Evolutionary conservation across 2,888 invertebrate genomes (phyloP).

Genomic region (Noctua janthina): DNA sequence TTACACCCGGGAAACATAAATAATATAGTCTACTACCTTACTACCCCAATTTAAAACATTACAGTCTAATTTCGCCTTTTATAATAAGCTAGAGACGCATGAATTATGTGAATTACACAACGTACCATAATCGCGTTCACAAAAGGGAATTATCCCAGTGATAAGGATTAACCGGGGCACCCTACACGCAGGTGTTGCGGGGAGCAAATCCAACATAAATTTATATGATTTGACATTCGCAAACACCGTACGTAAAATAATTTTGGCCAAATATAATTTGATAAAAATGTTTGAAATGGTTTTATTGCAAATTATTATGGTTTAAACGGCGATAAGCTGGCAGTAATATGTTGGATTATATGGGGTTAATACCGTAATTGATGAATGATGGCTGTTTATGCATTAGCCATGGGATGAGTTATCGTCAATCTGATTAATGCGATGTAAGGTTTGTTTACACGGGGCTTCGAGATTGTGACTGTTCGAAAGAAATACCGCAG

Average conservation of each 20-base stretch:
- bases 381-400: slow-evolving; percentile 21
- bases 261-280: slow-evolving; percentile 71
- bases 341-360: slow-evolving; percentile 21
- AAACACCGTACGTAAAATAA: slow-evolving; percentile 79
- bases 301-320: slow-evolving; percentile 58
- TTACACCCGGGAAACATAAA: slow-evolving; percentile 29
- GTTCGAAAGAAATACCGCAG: no score
- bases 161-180: slow-evolving; percentile 76
- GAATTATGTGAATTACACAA: slow-evolving; percentile 67
- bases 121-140: slow-evolving; percentile 69
- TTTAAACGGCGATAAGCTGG: slow-evolving; percentile 35
- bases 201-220: slow-evolving; percentile 85
- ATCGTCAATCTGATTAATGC: slow-evolving; percentile 2
- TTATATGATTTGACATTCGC: slow-evolving; percentile 86
- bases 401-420: slow-evolving; percentile 9
- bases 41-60: slow-evolving; percentile 55
- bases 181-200: slow-evolving; percentile 83
- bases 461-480: no score
- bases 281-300: slow-evolving; percentile 63
- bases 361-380: slow-evolving; percentile 16
- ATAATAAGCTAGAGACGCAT: slow-evolving; percentile 60
- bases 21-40: slow-evolving; percentile 30
- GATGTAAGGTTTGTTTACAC: no score
- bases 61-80: slow-evolving; percentile 60
- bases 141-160: slow-evolving; percentile 74